Evolutionary conservation across 2,888 invertebrate species (phyloP).

Genomic region (Salticus scenicus): DNA sequence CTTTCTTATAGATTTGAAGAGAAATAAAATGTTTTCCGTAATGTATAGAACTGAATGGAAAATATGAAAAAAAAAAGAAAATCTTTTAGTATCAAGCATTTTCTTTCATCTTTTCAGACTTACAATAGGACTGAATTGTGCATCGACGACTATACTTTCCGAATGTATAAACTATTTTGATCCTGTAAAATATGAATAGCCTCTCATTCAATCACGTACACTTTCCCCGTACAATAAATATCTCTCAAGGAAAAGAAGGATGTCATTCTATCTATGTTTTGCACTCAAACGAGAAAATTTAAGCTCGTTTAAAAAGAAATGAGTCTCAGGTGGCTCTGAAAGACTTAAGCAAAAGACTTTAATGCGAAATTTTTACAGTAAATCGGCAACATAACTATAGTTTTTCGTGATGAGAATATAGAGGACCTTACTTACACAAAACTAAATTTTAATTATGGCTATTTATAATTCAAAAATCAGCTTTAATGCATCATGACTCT

Average conservation of each 20-base stretch:
- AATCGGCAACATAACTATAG: background rate
- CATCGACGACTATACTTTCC: background rate
- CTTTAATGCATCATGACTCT: too few relatives aligned
- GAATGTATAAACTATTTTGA: background rate
- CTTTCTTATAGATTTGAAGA: too few relatives aligned
- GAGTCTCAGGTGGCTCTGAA: background rate
- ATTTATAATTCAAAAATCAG: background rate
- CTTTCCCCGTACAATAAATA: background rate
- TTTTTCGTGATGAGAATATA: background rate
- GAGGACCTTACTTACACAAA: background rate
- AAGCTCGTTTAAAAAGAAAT: conserved; percentile 3
- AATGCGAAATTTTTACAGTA: background rate
- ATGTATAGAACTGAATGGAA: too few relatives aligned
- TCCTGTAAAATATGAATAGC: background rate
- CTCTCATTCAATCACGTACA: background rate
- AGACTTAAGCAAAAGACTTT: background rate
- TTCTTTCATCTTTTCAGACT: too few relatives aligned
- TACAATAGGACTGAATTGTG: too few relatives aligned
- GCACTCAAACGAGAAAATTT: background rate
- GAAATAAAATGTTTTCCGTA: too few relatives aligned
- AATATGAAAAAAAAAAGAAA: too few relatives aligned
- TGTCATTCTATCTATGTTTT: background rate
- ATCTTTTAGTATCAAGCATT: too few relatives aligned
- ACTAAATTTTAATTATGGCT: background rate
- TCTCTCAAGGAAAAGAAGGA: background rate